Evolutionary conservation across 2,797 vertebrate species (phyloP), one percentile per base, ranked within the genome.

Genomic region (Micromesistius poutassou): DNA sequence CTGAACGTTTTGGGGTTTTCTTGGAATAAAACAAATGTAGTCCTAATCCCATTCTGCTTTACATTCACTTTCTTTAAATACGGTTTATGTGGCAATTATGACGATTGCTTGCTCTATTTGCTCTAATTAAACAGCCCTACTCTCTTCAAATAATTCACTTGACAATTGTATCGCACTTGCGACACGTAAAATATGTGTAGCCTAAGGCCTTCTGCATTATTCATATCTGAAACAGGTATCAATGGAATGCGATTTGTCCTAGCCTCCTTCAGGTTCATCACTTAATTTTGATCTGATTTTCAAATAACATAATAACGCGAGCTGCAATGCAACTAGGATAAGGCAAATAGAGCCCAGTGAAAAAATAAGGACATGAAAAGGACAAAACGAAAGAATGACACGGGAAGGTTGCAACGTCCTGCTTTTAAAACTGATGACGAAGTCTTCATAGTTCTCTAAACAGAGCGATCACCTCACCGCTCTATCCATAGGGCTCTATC

Each of bases 391-490:
- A 30, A 76, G 35, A 30, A 35, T 12, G 31, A 73, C 74, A 74
- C 25, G 10, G 70, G 50, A 82, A 83, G 84, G 86, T 88, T 77
- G 78, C 50, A 71, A 77, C 75, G 77, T 6, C 7, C 42, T 71
- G 33, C 70, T 76, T 66, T 68, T 5, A 70, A 80, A 87, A 85
- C 76, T 14, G 16, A 85, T 80, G 82, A 83, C 31, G 80, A 66
- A 71, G 79, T 78, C 78, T 50, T 19, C 46, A 19, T 50, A 50
- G 5, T 62, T 19, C 70, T 71, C 30, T 71, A 31, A 71, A 71
- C 30, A 30, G 30, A 30, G 30, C 68, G 68, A 30, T 70, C n/a
- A 70, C 66, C n/a, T 13, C 25, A 30, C 30, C 10, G 40, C 35
- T 50, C 62, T 1, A 40, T 84, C 84, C 83, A n/a, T n/a, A n/a